Evolutionary conservation across 2,888 invertebrate species (phyloP).

Genomic region (Thymelicus lineola): DNA sequence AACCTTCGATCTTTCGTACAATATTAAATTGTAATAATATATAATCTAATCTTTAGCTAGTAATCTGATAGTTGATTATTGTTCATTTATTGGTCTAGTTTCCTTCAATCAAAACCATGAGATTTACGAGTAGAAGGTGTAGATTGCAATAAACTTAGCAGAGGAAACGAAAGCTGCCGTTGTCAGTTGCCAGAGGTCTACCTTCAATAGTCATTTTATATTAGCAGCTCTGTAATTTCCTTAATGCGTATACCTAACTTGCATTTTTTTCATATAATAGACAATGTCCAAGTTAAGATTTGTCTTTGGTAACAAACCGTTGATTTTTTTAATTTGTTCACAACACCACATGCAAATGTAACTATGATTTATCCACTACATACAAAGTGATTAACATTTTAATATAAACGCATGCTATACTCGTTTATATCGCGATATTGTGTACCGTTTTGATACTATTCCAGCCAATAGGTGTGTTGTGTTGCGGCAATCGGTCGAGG

Average conservation of each 20-base stretch:
- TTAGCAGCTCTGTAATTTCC: conserved; percentile 24
- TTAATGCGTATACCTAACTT: conserved; percentile 8
- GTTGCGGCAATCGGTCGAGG: conserved; percentile 18
- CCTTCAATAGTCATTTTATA: conserved; percentile 3
- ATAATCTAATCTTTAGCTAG: too few species aligned
- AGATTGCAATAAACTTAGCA: background rate
- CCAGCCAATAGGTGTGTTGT: conserved; percentile 23
- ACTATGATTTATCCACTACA: conserved; percentile 18
- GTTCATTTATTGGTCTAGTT: too few species aligned
- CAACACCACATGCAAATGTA: conserved; percentile 31
- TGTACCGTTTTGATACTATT: conserved; percentile 10
- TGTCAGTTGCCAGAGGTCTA: conserved; percentile 21
- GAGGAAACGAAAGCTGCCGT: conserved; percentile 3
- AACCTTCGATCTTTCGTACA: too few species aligned
- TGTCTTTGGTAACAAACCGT: conserved; percentile 28
- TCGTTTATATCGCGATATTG: conserved; percentile 12
- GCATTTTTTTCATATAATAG: conserved; percentile 25
- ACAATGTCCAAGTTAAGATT: conserved; percentile 17
- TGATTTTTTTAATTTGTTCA: conserved; percentile 25
- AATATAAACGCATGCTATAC: conserved; percentile 12
- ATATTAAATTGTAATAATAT: too few species aligned
- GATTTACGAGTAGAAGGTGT: background rate
- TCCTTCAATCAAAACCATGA: too few species aligned
- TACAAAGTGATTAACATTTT: conserved; percentile 17
- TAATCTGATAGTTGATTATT: too few species aligned